phyloP scores from a whole-genome alignment of 30 jellyfish, hydroid and myxozoan genomes.

The Pelagia noctiluca region DNA sequence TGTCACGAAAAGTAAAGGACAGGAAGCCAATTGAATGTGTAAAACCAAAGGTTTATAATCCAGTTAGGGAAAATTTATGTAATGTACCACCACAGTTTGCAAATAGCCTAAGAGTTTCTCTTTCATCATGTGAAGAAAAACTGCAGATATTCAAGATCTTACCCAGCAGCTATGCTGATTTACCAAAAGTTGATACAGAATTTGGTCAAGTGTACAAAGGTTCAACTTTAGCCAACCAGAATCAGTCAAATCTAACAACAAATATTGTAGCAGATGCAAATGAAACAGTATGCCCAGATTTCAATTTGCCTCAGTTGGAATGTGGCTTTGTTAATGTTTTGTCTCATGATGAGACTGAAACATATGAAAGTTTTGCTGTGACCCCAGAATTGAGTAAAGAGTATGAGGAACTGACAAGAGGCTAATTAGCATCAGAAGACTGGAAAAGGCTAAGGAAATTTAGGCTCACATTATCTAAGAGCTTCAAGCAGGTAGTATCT shows the following conservation, averaged over 20 bases:
- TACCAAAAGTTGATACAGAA: too few species aligned
- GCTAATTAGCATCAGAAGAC: background rate
- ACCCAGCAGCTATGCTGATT: too few species aligned
- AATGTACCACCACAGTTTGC: background rate
- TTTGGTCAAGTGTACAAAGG: too few species aligned
- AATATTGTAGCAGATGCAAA: too few species aligned
- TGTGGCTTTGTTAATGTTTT: too few species aligned
- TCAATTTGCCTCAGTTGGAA: too few species aligned
- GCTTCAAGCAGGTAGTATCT: too few species aligned
- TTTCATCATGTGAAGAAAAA: background rate
- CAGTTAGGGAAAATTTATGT: background rate
- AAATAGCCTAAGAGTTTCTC: background rate
- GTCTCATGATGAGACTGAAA: background rate
- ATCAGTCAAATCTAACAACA: too few species aligned
- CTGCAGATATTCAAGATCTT: background rate
- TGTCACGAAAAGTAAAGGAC: background rate
- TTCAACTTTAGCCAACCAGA: too few species aligned
- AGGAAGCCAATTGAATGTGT: background rate
- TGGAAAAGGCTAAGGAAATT: background rate
- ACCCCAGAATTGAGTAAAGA: background rate
- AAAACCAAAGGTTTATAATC: conserved; percentile 11
- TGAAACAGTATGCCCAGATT: too few species aligned
- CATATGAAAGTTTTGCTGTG: background rate
- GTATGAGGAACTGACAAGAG: conserved; percentile 8
- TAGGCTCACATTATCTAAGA: conserved; percentile 10